Evolutionary conservation across 2,113 vertebrate species (phyloP), one percentile per base, ranked within the genome.

Genomic region (Ochotona curzoniae): DNA sequence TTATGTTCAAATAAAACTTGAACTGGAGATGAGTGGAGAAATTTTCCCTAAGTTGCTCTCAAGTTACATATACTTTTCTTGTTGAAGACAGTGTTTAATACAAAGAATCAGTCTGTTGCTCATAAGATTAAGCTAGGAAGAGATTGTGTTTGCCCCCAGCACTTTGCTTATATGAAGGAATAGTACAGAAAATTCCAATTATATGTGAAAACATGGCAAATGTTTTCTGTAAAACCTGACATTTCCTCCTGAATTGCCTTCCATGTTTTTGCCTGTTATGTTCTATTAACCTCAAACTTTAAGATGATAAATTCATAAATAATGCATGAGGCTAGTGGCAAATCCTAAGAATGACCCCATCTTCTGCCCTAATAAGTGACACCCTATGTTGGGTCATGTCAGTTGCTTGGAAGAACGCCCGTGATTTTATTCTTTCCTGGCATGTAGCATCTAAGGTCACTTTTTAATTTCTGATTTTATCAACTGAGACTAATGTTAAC

Each of bases 401-500:
- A 78, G 2, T 25, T 89, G 10, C 1, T 54, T 91, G 4, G 32
- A 10, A 44, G 32, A 30, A 2, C 5, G 3, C 10, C 1, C 28
- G 21, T 61, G 18, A 9, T 69, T 81, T 95, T 83, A 10, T 17
- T 78, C 15, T 73, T 73, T 88, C 64, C 8, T n/a, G 23, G 73
- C 18, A 83, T 85, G 10, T 82, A 64, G 73, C 18, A 78, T 82
- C 13, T 82, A 64, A 81, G 81, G 15, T 83, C 71, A 84, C 35
- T 86, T 69, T 54, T 6, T 81, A 20, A 8, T 70, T 64, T 81
- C 35, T 74, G 20, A 30, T 18, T 28, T 93, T 44, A 89, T 35
- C 30, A 70, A 35, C 64, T 91, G 85, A 91, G 1, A 83, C 30
- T 89, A 82, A 84, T 81, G 88, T 8, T 75, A 75, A 4, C n/a